These are phyloP conservation scores for Petrolisthes manimaculis DNA, from an alignment of 2,888 invertebrate genomes.

Conservation along the genomic window DNA sequence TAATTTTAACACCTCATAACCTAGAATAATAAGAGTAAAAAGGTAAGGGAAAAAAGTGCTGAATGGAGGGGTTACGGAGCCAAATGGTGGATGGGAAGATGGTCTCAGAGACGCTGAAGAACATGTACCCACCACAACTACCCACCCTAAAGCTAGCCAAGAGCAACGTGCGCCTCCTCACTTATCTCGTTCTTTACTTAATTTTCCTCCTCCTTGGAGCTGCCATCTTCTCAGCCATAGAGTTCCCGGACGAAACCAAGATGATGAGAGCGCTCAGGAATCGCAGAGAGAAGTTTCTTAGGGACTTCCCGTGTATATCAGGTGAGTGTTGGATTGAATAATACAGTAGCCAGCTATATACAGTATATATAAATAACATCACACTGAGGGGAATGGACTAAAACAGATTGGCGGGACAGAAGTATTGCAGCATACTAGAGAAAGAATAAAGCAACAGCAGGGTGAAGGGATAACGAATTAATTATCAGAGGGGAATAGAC, in stretches of 20 bases:
- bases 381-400: too few species aligned
- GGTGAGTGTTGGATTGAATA: slow-evolving; percentile 73
- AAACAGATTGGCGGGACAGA: too few species aligned
- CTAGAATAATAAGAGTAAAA: not conserved
- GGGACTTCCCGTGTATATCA: slow-evolving; percentile 76
- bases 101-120: slow-evolving; percentile 57
- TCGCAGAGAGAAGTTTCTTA: slow-evolving; percentile 76
- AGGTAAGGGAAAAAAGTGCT: not conserved
- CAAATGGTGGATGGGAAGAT: slow-evolving; percentile 52
- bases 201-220: slow-evolving; percentile 78
- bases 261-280: slow-evolving; percentile 74
- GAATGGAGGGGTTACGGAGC: slow-evolving; percentile 44
- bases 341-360: too few species aligned
- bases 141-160: slow-evolving; percentile 55
- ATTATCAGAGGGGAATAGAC: too few species aligned
- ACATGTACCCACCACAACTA: slow-evolving; percentile 48
- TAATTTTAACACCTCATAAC: not conserved
- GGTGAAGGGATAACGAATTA: too few species aligned
- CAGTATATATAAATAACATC: too few species aligned
- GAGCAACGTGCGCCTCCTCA: slow-evolving; percentile 56
- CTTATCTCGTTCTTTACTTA: slow-evolving; percentile 55
- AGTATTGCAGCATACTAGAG: too few species aligned
- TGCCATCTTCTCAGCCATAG: slow-evolving; percentile 83
- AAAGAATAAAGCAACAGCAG: too few species aligned
- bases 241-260: slow-evolving; percentile 79